A percentile compares a stretch with the other conserved stretches of the same genome.
Evolutionary conservation across 1,140 invertebrate genomes (phyloP).

Genomic region (Telenomus remus): DNA sequence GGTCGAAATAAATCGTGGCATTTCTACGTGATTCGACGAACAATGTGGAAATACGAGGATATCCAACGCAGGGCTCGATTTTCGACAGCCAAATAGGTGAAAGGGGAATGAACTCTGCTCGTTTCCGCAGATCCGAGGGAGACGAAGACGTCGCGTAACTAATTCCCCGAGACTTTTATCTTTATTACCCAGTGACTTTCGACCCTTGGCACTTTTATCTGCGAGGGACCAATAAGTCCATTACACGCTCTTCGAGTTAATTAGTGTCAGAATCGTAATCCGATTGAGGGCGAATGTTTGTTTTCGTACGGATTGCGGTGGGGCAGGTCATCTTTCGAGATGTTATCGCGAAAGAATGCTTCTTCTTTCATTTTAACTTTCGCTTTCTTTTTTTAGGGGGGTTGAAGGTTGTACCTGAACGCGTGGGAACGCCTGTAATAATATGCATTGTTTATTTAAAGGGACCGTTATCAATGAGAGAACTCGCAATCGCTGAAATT

Average conservation of each 20-base stretch:
- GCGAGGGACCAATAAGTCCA: slow-evolving; percentile 38
- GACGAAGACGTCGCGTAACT: slow-evolving; percentile 21
- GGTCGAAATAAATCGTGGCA: slow-evolving; percentile 44
- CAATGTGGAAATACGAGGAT: slow-evolving; percentile 32
- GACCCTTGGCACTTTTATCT: slow-evolving; percentile 40
- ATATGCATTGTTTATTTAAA: slow-evolving; percentile 1
- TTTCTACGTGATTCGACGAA: slow-evolving; percentile 49
- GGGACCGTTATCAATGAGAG: not conserved
- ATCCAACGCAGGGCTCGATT: slow-evolving; percentile 14
- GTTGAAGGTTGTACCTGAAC: slow-evolving; percentile 5
- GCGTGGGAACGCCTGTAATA: not conserved
- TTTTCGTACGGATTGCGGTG: slow-evolving; percentile 4
- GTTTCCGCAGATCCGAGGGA: not conserved
- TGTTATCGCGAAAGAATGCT: slow-evolving; percentile 7
- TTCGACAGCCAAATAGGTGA: slow-evolving; percentile 20
- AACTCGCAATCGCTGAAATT: not conserved
- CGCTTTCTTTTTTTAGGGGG: not conserved
- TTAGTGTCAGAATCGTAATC: slow-evolving; percentile 41
- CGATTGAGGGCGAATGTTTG: slow-evolving; percentile 23
- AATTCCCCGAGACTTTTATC: slow-evolving; percentile 38
- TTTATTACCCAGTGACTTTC: slow-evolving; percentile 38
- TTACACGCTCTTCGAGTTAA: slow-evolving; percentile 42
- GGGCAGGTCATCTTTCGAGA: slow-evolving; percentile 14
- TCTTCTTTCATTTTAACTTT: slow-evolving; percentile 1
- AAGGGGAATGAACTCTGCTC: slow-evolving; percentile 16